These are phyloP conservation scores for Phyto melanocephala DNA, from an alignment of 2,888 invertebrate species.

Conservation along the genomic window DNA sequence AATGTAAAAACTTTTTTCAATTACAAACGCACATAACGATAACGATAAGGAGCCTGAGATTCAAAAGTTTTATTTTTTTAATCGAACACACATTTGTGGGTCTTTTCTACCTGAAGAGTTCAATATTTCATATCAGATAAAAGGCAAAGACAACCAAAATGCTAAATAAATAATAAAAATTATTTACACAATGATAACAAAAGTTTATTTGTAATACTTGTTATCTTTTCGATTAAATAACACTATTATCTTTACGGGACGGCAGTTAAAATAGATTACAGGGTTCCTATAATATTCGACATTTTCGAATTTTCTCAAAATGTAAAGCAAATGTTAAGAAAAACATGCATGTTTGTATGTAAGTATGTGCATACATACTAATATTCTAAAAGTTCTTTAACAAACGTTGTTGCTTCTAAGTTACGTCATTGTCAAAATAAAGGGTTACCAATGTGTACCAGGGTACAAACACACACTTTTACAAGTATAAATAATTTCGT, in stretches of 20 bases:
- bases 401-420: background rate
- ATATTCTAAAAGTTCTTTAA: background rate
- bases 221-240: slow-evolving; percentile 32
- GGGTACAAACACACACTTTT: too few species aligned
- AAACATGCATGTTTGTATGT: background rate
- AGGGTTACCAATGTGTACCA: slow-evolving; percentile 1
- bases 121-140: slow-evolving; percentile 12
- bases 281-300: background rate
- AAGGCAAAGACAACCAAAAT: background rate
- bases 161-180: background rate
- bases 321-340: background rate
- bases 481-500: too few species aligned
- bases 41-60: too few species aligned
- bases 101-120: slow-evolving; percentile 15
- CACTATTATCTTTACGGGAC: background rate
- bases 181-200: slow-evolving; percentile 36
- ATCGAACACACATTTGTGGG: too few species aligned
- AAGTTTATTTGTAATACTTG: background rate
- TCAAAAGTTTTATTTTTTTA: too few species aligned
- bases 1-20: background rate
- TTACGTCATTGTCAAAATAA: slow-evolving; percentile 31
- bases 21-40: background rate
- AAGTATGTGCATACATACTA: too few species aligned
- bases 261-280: background rate
- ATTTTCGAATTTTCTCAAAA: background rate